Percentiles rank a stretch among this genome's conserved stretches.
Evolutionary conservation across 2,888 invertebrate genomes (phyloP).

Genomic region (Aphelenchoides bicaudatus): DNA sequence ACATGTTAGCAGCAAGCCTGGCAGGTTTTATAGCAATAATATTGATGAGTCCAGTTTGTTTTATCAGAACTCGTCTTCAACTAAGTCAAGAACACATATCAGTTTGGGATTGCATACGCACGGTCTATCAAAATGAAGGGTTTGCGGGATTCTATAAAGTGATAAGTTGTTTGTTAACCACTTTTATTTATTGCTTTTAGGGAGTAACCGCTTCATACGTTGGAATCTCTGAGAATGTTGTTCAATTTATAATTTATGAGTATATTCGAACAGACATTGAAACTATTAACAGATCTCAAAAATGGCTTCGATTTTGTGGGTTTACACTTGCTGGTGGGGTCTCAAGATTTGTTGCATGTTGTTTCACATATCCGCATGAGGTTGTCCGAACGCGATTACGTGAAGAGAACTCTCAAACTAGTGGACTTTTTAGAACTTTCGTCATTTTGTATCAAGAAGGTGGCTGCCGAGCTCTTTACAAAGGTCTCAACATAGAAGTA

Average conservation of each 20-base stretch:
- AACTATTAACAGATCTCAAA: slow-evolving; percentile 19
- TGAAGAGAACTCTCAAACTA: slow-evolving; percentile 90
- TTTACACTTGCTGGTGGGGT: slow-evolving; percentile 82
- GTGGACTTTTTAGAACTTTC: slow-evolving; percentile 91
- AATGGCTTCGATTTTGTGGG: slow-evolving; percentile 48
- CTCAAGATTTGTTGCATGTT: too few species aligned
- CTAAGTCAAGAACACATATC: slow-evolving; percentile 70
- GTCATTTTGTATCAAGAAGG: slow-evolving; percentile 84
- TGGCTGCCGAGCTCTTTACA: slow-evolving; percentile 83
- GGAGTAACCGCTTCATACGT: slow-evolving; percentile 98
- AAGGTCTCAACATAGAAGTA: slow-evolving; percentile 68
- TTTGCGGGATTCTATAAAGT: slow-evolving; percentile 83
- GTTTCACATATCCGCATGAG: too few species aligned
- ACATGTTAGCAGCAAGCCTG: too few species aligned
- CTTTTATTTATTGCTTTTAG: too few species aligned
- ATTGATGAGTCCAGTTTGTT: slow-evolving; percentile 97
- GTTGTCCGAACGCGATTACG: slow-evolving; percentile 91
- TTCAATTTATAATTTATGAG: slow-evolving; percentile 98
- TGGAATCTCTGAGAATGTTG: slow-evolving; percentile 96
- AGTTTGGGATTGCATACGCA: slow-evolving; percentile 50
- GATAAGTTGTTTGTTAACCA: slow-evolving; percentile 24
- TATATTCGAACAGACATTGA: slow-evolving; percentile 68
- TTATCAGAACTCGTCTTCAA: slow-evolving; percentile 94
- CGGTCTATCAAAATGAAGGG: slow-evolving; percentile 67
- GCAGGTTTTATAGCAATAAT: slow-evolving; percentile 93